Conservation (phyloP, 2,797 vertebrate genomes). For the Pseudochirops cupreus region DNA sequence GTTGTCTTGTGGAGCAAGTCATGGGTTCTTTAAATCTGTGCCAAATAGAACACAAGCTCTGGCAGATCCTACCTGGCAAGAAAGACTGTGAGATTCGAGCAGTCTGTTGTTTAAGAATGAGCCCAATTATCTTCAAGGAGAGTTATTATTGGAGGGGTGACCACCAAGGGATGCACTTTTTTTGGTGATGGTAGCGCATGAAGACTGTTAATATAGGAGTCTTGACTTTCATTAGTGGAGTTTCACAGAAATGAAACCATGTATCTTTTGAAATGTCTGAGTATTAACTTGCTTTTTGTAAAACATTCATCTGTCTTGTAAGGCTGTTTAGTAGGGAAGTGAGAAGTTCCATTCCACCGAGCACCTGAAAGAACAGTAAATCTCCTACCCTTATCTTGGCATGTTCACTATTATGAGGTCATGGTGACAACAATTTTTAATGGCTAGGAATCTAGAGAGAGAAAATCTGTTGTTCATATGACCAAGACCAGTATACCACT, state of each 20-base stretch:
- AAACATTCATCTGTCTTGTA: neutral
- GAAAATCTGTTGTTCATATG: neutral
- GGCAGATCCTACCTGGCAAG: neutral
- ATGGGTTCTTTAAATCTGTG: neutral
- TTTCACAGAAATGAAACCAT: neutral
- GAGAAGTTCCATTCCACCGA: neutral
- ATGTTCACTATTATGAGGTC: neutral
- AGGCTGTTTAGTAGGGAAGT: neutral
- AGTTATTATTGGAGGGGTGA: neutral
- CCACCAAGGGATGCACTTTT: neutral
- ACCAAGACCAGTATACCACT: neutral
- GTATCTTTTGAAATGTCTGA: neutral
- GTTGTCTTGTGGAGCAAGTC: neutral
- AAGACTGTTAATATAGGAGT: neutral
- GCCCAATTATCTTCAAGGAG: neutral
- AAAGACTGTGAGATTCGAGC: neutral
- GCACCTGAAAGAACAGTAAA: neutral
- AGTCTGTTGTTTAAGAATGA: neutral
- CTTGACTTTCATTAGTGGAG: neutral
- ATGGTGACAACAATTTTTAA: neutral
- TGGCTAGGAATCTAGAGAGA: neutral
- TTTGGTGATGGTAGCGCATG: neutral
- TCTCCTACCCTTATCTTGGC: neutral
- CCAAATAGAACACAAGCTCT: neutral
- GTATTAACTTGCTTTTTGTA: neutral